A percentile compares a stretch with the other conserved stretches of the same genome.
Evolutionary conservation across 2,797 vertebrate species (phyloP).

Genomic region (Protosalanx chinensis): DNA sequence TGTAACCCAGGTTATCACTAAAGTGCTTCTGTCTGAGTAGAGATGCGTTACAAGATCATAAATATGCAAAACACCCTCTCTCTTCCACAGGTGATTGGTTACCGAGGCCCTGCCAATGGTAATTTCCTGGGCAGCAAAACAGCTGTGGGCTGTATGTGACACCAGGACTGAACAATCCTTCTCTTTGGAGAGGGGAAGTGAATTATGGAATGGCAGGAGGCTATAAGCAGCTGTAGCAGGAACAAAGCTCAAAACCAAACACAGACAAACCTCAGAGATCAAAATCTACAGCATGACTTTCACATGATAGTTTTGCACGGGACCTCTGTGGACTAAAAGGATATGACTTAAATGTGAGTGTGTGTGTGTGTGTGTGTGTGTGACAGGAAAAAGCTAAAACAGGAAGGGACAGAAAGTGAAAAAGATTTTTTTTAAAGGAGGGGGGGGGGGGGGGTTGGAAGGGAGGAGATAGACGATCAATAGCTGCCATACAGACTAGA

Average conservation of each 20-base stretch:
- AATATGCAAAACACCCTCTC: background rate
- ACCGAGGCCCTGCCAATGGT: background rate
- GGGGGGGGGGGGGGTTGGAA: background rate
- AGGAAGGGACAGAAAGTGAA: background rate
- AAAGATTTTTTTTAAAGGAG: conserved; percentile 1
- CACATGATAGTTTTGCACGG: too few relatives aligned
- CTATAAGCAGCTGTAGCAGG: background rate
- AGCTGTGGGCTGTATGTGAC: conserved; percentile 4
- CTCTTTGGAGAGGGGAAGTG: conserved; percentile 4
- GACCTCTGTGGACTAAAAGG: too few relatives aligned
- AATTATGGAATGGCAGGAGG: conserved; percentile 7
- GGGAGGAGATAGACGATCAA: conserved; percentile 17
- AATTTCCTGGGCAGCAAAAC: background rate
- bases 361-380: background rate
- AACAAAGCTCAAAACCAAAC: background rate
- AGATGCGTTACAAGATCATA: background rate
- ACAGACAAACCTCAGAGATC: conserved; percentile 1
- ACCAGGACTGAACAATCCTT: background rate
- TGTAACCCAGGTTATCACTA: background rate
- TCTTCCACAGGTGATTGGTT: too few relatives aligned
- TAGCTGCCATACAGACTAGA: conserved; percentile 14
- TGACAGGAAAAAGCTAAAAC: background rate
- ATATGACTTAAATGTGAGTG: background rate
- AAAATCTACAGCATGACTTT: conserved; percentile 12
- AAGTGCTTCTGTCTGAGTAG: background rate